Evolutionary conservation across 1,140 invertebrate species (phyloP).

Genomic region (Hypsibius dujardini): DNA sequence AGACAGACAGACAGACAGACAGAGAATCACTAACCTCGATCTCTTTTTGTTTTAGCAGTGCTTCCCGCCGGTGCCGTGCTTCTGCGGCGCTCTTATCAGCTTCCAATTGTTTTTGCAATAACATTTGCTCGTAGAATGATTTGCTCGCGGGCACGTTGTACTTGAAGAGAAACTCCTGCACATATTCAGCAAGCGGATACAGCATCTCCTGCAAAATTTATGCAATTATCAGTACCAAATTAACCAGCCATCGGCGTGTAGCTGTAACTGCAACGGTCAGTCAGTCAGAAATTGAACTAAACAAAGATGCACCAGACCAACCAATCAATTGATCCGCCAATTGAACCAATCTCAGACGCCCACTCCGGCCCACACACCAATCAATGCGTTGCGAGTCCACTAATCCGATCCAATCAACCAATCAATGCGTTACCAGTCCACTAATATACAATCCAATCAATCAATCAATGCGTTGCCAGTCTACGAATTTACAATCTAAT

Average conservation of each 20-base stretch:
- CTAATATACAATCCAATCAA: too few species aligned
- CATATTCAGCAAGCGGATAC: slow-evolving; percentile 48
- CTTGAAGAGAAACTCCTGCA: slow-evolving; percentile 47
- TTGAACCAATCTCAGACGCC: too few species aligned
- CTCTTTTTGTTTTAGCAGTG: slow-evolving; percentile 42
- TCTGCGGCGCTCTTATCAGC: slow-evolving; percentile 32
- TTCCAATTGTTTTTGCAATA: slow-evolving; percentile 43
- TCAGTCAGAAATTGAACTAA: background rate
- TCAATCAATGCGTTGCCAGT: too few species aligned
- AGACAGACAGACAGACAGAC: slow-evolving; percentile 25
- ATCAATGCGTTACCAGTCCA: too few species aligned
- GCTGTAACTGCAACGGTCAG: background rate
- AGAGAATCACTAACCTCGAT: slow-evolving; percentile 35
- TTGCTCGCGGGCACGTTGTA: slow-evolving; percentile 52
- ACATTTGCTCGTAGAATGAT: slow-evolving; percentile 68
- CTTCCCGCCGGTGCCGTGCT: slow-evolving; percentile 39
- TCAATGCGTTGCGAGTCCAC: too few species aligned
- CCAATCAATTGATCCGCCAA: too few species aligned
- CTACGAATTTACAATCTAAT: too few species aligned
- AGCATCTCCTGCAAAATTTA: slow-evolving; percentile 41
- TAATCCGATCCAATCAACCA: too few species aligned
- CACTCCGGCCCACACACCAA: too few species aligned
- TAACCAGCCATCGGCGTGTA: background rate
- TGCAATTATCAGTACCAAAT: too few species aligned
- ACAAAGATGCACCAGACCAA: too few species aligned